Evolutionary conservation across 2,797 vertebrate genomes (phyloP).

Genomic region (Lagorchestes hirsutus): DNA sequence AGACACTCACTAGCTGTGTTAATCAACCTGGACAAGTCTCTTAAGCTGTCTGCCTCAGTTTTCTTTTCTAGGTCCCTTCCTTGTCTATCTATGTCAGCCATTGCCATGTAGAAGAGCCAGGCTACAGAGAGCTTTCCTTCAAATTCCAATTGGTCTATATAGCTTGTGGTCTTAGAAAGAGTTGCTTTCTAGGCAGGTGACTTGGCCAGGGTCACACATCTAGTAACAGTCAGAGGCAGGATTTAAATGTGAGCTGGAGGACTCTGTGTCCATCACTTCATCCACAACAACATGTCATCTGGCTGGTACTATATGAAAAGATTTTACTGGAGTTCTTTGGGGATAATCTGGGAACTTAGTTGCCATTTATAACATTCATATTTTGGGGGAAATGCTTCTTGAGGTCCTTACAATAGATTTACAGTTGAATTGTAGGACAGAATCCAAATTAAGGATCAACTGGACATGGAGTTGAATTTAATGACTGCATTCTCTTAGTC

Average conservation of each 20-base stretch:
- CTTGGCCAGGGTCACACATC: not conserved
- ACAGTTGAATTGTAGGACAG: not conserved
- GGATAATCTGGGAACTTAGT: not conserved
- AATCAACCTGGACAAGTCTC: not conserved
- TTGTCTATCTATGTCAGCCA: not conserved
- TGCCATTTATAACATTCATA: not conserved
- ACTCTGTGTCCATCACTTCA: not conserved
- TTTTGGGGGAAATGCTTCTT: not conserved
- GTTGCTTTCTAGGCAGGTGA: not conserved
- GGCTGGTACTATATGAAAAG: not conserved
- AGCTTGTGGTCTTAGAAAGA: not conserved
- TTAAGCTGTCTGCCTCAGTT: not conserved
- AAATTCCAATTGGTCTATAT: not conserved
- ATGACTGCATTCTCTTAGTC: not conserved
- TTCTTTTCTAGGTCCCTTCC: not conserved
- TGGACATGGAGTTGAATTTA: not conserved
- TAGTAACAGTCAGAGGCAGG: not conserved
- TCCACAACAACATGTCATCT: not conserved
- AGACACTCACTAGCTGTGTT: not conserved
- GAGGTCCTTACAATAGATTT: not conserved
- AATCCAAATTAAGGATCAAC: not conserved
- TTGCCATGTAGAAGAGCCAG: not conserved
- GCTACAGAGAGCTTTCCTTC: not conserved
- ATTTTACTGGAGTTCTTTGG: not conserved
- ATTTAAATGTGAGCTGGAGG: not conserved